phyloP scores from a whole-genome alignment of 2,888 invertebrate genomes.

The Rotaria socialis region DNA sequence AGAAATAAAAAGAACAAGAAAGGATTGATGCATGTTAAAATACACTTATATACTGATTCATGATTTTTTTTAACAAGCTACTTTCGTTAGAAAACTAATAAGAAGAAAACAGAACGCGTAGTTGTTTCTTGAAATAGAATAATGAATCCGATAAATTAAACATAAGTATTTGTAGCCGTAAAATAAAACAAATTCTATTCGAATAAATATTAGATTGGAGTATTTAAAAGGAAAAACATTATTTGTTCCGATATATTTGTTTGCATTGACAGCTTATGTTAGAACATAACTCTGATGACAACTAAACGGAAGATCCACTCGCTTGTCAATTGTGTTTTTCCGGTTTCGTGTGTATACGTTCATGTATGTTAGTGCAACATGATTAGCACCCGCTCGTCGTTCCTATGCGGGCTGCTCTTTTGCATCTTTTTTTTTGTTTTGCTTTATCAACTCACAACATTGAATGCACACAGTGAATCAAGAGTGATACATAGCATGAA shows the following conservation, averaged over 20 bases:
- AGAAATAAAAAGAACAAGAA: no score
- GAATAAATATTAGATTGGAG: background rate
- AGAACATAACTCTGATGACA: background rate
- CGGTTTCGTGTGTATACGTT: background rate
- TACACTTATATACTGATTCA: background rate
- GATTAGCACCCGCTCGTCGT: background rate
- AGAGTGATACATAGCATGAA: background rate
- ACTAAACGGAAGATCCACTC: background rate
- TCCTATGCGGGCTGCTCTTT: background rate
- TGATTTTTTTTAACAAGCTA: background rate
- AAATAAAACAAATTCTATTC: background rate
- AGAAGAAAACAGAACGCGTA: background rate
- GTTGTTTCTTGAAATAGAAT: background rate
- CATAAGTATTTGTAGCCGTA: no score
- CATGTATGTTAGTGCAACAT: background rate
- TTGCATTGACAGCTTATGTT: background rate
- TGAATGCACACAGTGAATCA: background rate
- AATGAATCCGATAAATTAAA: background rate
- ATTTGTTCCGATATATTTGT: background rate
- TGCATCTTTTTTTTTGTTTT: background rate
- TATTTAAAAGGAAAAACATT: background rate
- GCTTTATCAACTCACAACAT: background rate
- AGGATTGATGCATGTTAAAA: background rate
- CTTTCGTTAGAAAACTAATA: background rate
- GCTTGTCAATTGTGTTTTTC: constrained; percentile 25